Evolutionary conservation across 2,888 invertebrate species (phyloP), one percentile per base, ranked within the genome.

Genomic region (Aplocera efformata): DNA sequence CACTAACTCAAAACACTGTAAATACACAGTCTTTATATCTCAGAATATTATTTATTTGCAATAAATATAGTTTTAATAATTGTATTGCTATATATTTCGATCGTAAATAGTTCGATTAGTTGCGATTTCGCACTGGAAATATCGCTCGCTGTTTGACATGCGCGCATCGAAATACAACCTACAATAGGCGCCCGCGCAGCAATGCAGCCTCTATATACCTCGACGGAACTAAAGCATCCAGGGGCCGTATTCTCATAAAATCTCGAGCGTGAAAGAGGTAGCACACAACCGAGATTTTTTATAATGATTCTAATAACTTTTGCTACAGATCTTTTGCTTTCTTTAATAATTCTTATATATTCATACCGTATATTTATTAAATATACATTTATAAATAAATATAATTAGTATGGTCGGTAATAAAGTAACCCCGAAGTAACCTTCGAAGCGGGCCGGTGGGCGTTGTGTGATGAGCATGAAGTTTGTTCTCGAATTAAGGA

Each of bases 151-250:
- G 35, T 33, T 47, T 53, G 58, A 54, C 56, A 58, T 59, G 60
- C 61, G 59, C 71, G 58, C 54, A 30, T 45, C 44, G 50, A 47
- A 42, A 55, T 47, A 54, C 63, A 56, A 52, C 56, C 54, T 60
- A 63, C 71, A 72, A 79, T 75, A 80, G 68, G 72, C 80, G 81
- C 63, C 58, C 75, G 81, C 84, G 81, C 70, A 58, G 41, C 40
- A 39, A 31, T 56, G 58, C 42, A 60, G 61, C 56, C 68, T 68
- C 79, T 85, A 81, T 85, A 85, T 85, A 84, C 68, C 64, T 50
- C 47, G 27, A 42, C 50, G 55, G 50, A 50, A 48, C 56, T 50
- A 48, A 51, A 55, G 51, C 45, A 45, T 39, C 36, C 25, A 29
- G 25, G 34, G 37, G 33, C 32, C 13, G 13, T 24, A 10, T 2